Percentiles rank a stretch among this genome's conserved stretches.
Evolutionary conservation across 2,113 vertebrate genomes (phyloP).

Genomic region (Pachyramphus minor): DNA sequence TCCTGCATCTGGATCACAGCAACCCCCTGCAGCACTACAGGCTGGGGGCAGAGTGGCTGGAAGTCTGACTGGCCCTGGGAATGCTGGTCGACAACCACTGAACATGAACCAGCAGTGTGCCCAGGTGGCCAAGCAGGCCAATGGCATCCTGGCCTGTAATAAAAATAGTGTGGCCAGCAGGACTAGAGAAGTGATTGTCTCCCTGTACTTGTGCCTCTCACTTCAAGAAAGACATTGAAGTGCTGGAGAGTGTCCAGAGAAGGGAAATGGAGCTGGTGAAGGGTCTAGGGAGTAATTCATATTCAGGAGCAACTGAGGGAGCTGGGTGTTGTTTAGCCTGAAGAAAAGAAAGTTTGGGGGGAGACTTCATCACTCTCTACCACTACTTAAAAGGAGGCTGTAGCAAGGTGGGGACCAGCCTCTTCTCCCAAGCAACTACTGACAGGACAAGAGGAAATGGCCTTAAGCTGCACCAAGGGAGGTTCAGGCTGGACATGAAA

Average conservation of each 20-base stretch:
- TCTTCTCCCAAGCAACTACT: background rate
- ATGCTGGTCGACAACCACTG: background rate
- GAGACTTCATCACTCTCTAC: background rate
- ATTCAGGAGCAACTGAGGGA: background rate
- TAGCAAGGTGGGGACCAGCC: background rate
- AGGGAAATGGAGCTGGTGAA: background rate
- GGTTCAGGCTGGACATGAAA: background rate
- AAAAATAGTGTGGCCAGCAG: background rate
- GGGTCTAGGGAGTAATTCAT: background rate
- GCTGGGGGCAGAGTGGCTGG: background rate
- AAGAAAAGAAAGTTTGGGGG: background rate
- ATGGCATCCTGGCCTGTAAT: background rate
- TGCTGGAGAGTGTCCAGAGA: rapidly evolving
- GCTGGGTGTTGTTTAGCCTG: background rate
- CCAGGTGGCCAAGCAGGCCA: background rate
- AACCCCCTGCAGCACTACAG: background rate
- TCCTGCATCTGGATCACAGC: background rate
- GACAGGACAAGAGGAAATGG: background rate
- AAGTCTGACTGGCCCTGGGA: background rate
- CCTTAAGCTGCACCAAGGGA: background rate
- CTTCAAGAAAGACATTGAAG: background rate
- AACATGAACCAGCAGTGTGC: background rate
- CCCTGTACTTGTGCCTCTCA: background rate
- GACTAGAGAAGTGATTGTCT: background rate
- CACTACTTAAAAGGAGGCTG: background rate